Base-by-base conservation (phyloP, 2,888 invertebrate species). In the Corythucha ciliata region DNA sequence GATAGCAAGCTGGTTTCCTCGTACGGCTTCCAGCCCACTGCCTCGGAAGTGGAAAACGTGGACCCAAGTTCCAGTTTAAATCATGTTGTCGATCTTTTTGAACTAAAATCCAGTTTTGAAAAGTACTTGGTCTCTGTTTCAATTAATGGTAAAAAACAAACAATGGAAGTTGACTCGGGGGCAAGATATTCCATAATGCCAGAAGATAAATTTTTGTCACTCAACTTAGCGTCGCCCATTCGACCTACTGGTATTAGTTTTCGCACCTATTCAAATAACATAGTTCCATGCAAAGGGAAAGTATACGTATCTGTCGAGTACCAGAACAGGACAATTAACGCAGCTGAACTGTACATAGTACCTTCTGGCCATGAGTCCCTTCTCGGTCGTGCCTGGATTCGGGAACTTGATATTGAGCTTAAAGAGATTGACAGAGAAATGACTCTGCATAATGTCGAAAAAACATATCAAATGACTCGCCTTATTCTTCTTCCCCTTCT, bases 91-190 rank as follows among this genome's bases (percentile, higher is more conserved):
- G 48, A 48, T 21, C 4, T 48, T 25, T 48, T 48, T 37, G 48
- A 37, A 16, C 3, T 48, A 16, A 24, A 16, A n/a, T 25, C 37
- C 7, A 2, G 16, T 18, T 18, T 27, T 20, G 39, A 27, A 10
- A 48, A 48, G 27, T 48, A 48, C 22, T n/a, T 46, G 12, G 24
- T 46, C 24, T 20, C 46, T n/a, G 22, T 46, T 22, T 33, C 4
- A 8, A 36, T 48, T n/a, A 48, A 48, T 26, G 48, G 48, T 12
- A 22, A 21, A 12, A 18, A 37, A 20, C 39, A 37, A 21, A 36
- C 14, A 39, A 36, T 48, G 26, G 48, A 48, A 27, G 37, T 48
- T 2, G 48, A 48, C 39, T 48, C 48, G 21, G 48, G 48, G 26
- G 48, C 48, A 10, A 25, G 48, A 10, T 29, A n/a, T 29, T n/a